phyloP scores from a whole-genome alignment of 2,113 vertebrate genomes.

The Rissa tridactyla region DNA sequence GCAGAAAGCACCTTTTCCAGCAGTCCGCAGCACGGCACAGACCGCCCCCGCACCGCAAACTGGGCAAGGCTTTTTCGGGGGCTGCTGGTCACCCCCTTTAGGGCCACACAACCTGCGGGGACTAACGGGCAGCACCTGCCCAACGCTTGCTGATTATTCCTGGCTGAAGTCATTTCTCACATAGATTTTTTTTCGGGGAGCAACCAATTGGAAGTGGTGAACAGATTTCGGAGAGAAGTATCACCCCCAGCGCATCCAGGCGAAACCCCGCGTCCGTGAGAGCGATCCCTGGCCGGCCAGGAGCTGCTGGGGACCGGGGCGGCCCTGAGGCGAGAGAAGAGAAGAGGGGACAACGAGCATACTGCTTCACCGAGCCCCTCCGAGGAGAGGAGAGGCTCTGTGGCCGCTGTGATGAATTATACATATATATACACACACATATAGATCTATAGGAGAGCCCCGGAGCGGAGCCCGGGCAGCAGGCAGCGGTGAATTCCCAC shows the following conservation, averaged over 20 bases:
- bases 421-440: too few relatives aligned
- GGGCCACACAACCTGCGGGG: fast-evolving
- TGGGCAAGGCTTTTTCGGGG: fast-evolving
- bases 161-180: background rate
- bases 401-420: background rate
- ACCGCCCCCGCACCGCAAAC: fast-evolving
- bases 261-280: background rate
- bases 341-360: background rate
- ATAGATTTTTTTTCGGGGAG: background rate
- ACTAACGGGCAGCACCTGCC: background rate
- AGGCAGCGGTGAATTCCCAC: background rate
- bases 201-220: background rate
- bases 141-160: fast-evolving
- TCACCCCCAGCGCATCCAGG: background rate
- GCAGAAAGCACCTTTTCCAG: background rate
- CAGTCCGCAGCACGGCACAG: fast-evolving
- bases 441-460: background rate
- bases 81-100: background rate
- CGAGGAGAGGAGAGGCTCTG: background rate
- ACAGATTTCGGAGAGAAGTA: background rate
- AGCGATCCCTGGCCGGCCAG: background rate
- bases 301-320: background rate
- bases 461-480: background rate
- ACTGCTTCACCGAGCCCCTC: background rate
- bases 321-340: fast-evolving